Conservation (phyloP, 2,888 invertebrate species). For the Lochmaea crataegi region DNA sequence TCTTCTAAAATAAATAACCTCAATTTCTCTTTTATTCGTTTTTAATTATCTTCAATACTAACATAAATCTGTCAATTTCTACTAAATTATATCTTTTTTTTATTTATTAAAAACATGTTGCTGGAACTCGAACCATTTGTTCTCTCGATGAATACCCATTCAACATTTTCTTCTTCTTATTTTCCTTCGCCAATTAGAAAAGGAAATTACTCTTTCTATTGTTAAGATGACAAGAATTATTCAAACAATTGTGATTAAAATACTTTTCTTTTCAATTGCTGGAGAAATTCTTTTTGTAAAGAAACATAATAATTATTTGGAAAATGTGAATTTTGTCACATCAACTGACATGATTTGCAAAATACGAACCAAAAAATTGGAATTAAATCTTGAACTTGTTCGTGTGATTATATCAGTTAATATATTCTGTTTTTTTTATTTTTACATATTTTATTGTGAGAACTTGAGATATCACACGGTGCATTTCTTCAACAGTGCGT, state of each 20-base stretch:
- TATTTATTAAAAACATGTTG: background rate
- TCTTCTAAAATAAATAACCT: background rate
- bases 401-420: background rate
- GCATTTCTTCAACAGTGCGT: conserved; percentile 15
- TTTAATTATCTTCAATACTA: background rate
- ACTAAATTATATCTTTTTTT: background rate
- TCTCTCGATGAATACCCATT: background rate
- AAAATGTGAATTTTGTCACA: background rate
- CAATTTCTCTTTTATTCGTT: background rate
- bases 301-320: background rate
- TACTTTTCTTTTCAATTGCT: background rate
- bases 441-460: background rate
- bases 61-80: background rate
- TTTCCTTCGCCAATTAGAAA: background rate
- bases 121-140: background rate
- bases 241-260: background rate
- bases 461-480: background rate
- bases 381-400: no score
- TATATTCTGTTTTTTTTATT: background rate
- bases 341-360: background rate
- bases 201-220: background rate
- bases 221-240: background rate
- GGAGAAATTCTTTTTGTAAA: background rate
- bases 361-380: no score
- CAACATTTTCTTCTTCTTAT: background rate